Percentiles rank a stretch among this genome's conserved stretches.
These are phyloP conservation scores for Apteryx mantelli DNA, from an alignment of 2,113 vertebrate species.

Conservation along the genomic window DNA sequence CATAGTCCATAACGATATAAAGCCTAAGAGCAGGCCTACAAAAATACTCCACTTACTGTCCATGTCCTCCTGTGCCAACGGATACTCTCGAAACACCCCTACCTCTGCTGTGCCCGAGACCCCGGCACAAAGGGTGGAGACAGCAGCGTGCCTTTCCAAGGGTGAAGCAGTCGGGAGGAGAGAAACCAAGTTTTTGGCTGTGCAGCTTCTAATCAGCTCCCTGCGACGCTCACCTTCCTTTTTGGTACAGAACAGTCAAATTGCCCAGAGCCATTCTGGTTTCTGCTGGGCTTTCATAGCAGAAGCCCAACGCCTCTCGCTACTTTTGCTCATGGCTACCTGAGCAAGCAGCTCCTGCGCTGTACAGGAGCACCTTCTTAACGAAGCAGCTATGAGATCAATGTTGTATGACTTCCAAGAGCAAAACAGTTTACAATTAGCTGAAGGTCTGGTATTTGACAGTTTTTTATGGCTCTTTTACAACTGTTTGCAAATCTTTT, in stretches of 20 bases:
- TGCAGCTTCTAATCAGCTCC: slow-evolving; percentile 38
- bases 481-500: slow-evolving; percentile 67
- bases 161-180: neutral
- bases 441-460: slow-evolving; percentile 70
- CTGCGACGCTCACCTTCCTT: slow-evolving; percentile 32
- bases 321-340: slow-evolving; percentile 47
- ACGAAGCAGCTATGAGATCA: slow-evolving; percentile 62
- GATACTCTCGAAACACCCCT: slow-evolving; percentile 26
- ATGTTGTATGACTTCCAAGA: slow-evolving; percentile 58
- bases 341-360: slow-evolving; percentile 25
- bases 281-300: slow-evolving; percentile 43
- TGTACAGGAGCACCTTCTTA: slow-evolving; percentile 38
- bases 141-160: neutral
- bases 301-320: slow-evolving; percentile 31
- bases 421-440: slow-evolving; percentile 69
- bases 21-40: slow-evolving; percentile 26
- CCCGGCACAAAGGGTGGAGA: neutral
- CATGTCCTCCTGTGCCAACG: slow-evolving; percentile 5
- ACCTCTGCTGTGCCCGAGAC: neutral
- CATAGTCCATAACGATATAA: slow-evolving; percentile 27
- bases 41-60: slow-evolving; percentile 14
- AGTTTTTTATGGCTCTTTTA: slow-evolving; percentile 72
- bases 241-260: slow-evolving; percentile 45
- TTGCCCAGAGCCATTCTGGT: slow-evolving; percentile 53
- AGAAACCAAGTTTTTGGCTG: slow-evolving; percentile 24